phyloP scores from a whole-genome alignment of 2,888 invertebrate species.

The Pristionchus arcanus region DNA sequence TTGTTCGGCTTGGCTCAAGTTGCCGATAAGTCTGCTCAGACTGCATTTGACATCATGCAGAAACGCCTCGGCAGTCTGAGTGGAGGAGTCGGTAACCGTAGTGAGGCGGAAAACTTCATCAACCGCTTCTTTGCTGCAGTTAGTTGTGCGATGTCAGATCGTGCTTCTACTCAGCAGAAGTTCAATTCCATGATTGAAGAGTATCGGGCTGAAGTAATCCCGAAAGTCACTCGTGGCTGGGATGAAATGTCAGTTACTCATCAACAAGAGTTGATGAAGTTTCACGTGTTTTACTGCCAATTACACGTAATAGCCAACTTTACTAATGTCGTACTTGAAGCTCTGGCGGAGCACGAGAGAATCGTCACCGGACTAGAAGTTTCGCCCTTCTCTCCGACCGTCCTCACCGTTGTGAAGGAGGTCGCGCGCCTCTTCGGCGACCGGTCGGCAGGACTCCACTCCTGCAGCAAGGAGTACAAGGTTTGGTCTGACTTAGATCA shows the following conservation, averaged over 20 bases:
- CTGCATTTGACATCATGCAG: not conserved
- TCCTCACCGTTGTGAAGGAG: not conserved
- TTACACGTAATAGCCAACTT: conserved; percentile 13
- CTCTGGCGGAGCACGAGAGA: conserved; percentile 4
- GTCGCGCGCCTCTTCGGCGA: too few relatives aligned
- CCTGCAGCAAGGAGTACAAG: too few relatives aligned
- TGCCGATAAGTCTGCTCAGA: conserved; percentile 30
- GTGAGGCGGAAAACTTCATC: not conserved
- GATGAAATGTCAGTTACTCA: not conserved
- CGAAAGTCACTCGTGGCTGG: not conserved
- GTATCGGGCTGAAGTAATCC: not conserved
- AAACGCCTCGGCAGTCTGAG: conserved; percentile 9
- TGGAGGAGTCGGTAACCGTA: not conserved
- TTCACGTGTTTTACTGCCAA: conserved; percentile 16
- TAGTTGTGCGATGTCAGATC: conserved; percentile 11
- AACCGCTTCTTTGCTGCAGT: not conserved
- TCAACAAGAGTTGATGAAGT: not conserved
- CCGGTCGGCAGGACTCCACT: too few relatives aligned
- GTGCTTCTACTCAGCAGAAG: conserved; percentile 19
- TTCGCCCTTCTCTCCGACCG: not conserved
- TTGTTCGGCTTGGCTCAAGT: conserved; percentile 40
- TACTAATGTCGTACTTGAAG: conserved; percentile 33
- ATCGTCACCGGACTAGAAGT: not conserved
- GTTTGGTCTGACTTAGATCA: too few relatives aligned
- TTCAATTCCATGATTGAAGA: not conserved